Conservation (phyloP, 2,113 vertebrate species). For the Megaceryle torquata region DNA sequence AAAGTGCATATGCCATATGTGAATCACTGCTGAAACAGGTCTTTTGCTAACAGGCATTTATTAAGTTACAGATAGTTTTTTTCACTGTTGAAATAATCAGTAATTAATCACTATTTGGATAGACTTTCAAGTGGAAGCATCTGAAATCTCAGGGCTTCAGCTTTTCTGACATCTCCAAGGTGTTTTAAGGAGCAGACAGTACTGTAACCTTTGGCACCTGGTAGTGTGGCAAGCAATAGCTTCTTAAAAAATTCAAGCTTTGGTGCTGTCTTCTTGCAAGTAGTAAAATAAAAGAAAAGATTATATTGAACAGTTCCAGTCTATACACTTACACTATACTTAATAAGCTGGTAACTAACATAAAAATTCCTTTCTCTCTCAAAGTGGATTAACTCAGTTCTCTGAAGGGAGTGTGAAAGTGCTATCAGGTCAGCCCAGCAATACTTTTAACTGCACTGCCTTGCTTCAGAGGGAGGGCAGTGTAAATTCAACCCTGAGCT, state of each 20-base stretch:
- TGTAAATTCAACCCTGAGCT: background rate
- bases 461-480: background rate
- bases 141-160: constrained; percentile 14
- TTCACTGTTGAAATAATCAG: background rate
- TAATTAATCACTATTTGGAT: constrained; percentile 50
- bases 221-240: background rate
- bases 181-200: background rate
- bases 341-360: background rate
- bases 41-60: background rate
- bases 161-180: constrained; percentile 9
- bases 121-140: background rate
- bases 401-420: background rate
- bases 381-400: background rate
- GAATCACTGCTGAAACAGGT: background rate
- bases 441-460: accelerated
- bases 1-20: background rate
- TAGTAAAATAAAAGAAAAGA: background rate
- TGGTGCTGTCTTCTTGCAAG: background rate
- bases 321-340: background rate
- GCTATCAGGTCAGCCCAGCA: background rate
- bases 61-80: constrained; percentile 4
- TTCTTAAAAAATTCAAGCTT: background rate
- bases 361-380: background rate
- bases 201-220: background rate
- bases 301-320: background rate